phyloP scores from a whole-genome alignment of 2,888 invertebrate genomes.

The Nomada ferruginata region DNA sequence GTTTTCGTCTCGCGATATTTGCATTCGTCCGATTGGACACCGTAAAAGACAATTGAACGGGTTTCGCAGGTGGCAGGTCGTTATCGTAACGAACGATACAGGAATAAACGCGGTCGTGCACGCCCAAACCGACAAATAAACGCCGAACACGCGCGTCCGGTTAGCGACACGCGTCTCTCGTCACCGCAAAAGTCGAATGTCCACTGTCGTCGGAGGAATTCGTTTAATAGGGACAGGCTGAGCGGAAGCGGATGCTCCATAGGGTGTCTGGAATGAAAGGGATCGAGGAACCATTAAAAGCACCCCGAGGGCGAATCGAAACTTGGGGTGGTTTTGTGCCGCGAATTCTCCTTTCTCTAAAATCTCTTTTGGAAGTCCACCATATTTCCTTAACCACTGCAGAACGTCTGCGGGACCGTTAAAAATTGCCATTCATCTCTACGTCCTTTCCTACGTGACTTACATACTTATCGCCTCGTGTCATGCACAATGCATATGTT shows the following conservation, averaged over 20 bases:
- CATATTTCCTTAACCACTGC: too few species aligned
- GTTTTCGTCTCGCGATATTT: too few species aligned
- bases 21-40: slow-evolving; percentile 39
- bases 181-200: slow-evolving; percentile 64
- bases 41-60: slow-evolving; percentile 63
- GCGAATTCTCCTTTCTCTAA: too few species aligned
- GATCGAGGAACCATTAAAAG: not conserved
- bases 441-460: too few species aligned
- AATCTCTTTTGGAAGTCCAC: too few species aligned
- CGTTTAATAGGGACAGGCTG: slow-evolving; percentile 55
- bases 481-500: too few species aligned
- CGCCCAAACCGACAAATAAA: slow-evolving; percentile 38
- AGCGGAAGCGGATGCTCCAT: slow-evolving; percentile 41
- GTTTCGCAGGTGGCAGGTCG: slow-evolving; percentile 48
- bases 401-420: too few species aligned
- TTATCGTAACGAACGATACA: slow-evolving; percentile 61
- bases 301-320: too few species aligned
- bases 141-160: slow-evolving; percentile 43
- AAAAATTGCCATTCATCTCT: too few species aligned
- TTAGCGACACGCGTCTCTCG: slow-evolving; percentile 53
- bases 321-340: too few species aligned
- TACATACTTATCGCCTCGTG: too few species aligned
- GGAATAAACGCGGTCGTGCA: too few species aligned
- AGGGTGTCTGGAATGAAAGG: slow-evolving; percentile 37
- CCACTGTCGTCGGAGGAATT: slow-evolving; percentile 58